Evolutionary conservation across 92 coral and sea anemone genomes (phyloP).

Genomic region (Bergia puertoricense): DNA sequence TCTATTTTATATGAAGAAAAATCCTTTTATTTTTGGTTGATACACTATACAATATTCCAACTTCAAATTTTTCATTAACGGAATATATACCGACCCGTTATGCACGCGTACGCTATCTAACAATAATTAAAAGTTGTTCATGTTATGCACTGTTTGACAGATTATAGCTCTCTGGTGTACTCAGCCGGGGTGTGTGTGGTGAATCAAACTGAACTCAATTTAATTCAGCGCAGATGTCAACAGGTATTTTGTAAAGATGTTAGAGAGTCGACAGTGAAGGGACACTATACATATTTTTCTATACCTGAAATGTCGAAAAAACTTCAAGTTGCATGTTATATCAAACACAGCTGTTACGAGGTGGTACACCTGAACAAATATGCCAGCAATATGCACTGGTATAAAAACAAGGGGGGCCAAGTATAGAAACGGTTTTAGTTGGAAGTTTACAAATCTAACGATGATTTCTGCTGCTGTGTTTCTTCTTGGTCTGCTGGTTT

Average conservation of each 20-base stretch:
- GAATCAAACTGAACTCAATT: too few relatives aligned
- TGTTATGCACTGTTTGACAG: not conserved
- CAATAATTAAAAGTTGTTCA: not conserved
- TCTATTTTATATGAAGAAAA: too few relatives aligned
- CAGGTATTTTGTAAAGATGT: too few relatives aligned
- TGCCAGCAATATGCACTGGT: not conserved
- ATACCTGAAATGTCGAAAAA: not conserved
- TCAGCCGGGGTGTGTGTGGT: too few relatives aligned
- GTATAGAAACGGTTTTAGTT: not conserved
- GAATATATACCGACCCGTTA: not conserved
- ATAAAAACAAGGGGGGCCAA: not conserved
- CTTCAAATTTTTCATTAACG: too few relatives aligned
- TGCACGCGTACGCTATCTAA: not conserved
- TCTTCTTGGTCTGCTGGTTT: slow-evolving; percentile 9
- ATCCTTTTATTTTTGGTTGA: too few relatives aligned
- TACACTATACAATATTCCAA: not conserved
- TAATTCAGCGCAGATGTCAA: too few relatives aligned
- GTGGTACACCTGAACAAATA: not conserved
- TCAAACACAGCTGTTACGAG: not conserved
- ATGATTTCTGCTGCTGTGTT: not conserved
- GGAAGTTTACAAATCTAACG: not conserved
- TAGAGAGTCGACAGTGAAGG: not conserved
- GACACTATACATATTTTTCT: not conserved
- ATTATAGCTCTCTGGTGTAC: too few relatives aligned
- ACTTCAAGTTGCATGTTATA: not conserved